Evolutionary conservation across 2,888 invertebrate species (phyloP), one percentile per base, ranked within the genome.

Genomic region (Cyclophora punctaria): DNA sequence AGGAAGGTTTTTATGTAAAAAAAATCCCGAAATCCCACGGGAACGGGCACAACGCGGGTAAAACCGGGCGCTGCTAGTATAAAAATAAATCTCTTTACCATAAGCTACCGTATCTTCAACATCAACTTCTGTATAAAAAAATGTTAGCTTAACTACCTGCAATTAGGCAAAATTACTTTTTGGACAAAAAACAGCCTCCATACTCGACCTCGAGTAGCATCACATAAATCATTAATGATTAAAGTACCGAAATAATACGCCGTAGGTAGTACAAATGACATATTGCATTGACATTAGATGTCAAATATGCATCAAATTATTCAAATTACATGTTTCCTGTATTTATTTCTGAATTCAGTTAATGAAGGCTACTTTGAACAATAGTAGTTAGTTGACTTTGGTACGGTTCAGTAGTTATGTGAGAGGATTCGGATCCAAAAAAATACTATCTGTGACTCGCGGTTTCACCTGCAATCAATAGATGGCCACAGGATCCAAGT

Each of bases 131-230:
- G 2, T 20, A 20, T 20, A 20, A 20, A 20, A 20, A 20, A 20
- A 20, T 20, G 20, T 20, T 20, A 20, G 20, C 20, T 20, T 20
- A 20, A 20, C 20, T 20, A 20, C 20, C 20, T 20, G 46, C 35
- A 50, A 44, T 48, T 48, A 50, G 7, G 41, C 43, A 37, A 50
- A 49, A 50, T 41, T 35, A 47, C 43, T 5, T 41, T 3, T 34
- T 2, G 20, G 5, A 48, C 50, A 53, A 53, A 53, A 53, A 53
- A 46, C 42, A 45, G 48, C 50, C 53, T 53, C 50, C 41, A 42
- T 33, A 7, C 34, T 3, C 34, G 50, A n/a, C 54, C 54, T 54
- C 47, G 54, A 51, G 37, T 44, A 7, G 46, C 49, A 48, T 51
- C 48, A 52, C 48, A 6, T 20, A 7, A 46, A 47, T 47, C 43